Evolutionary conservation across 2,113 vertebrate genomes (phyloP).

Genomic region (Burhinus bistriatus): DNA sequence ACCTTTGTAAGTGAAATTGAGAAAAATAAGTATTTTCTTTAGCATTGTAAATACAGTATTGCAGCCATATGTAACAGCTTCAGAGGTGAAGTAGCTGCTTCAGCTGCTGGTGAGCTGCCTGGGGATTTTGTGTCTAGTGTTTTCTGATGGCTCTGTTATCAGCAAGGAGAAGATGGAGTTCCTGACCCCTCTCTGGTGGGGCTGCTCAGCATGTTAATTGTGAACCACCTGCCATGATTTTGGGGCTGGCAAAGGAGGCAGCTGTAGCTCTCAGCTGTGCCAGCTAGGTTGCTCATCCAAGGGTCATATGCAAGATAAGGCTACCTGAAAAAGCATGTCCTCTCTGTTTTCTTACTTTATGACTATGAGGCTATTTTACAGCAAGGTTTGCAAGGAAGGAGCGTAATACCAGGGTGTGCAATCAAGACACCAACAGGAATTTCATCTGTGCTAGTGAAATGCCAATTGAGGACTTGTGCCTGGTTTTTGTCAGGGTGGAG

Average conservation of each 20-base stretch:
- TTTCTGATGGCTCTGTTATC: neutral
- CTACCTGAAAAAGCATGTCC: neutral
- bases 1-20: neutral
- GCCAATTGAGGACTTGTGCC: neutral
- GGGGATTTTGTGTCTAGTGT: neutral
- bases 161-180: neutral
- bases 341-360: neutral
- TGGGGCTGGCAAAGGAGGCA: neutral
- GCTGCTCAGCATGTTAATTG: neutral
- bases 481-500: neutral
- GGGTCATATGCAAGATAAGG: neutral
- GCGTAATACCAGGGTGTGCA: accelerated
- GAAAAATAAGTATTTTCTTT: neutral
- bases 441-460: neutral
- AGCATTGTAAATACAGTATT: neutral
- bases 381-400: neutral
- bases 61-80: neutral
- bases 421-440: neutral
- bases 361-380: neutral
- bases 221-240: neutral
- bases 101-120: neutral
- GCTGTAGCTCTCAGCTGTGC: neutral
- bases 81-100: neutral
- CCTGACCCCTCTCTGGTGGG: neutral
- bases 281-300: neutral